Percentiles rank a stretch among this genome's conserved stretches.
Conservation (phyloP, 35 echinoderm and acorn worm genomes). For the Strongylocentrotus purpuratus region DNA sequence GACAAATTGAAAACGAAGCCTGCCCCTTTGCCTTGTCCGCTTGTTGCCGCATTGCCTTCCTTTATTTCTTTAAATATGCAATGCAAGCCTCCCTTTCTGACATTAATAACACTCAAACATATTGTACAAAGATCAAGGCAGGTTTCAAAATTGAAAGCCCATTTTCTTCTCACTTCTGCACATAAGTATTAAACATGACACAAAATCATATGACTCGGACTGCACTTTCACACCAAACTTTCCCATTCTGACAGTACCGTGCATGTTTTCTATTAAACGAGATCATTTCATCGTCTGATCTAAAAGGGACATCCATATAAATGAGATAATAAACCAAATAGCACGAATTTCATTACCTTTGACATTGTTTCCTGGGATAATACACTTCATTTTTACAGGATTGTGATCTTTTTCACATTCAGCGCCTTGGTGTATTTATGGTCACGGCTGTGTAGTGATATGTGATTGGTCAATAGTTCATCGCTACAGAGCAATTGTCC, state of each 20-base stretch:
- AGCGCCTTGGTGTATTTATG: not conserved
- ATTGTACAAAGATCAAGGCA: no score
- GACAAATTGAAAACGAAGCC: no score
- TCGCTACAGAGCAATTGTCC: not conserved
- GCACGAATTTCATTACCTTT: slow-evolving; percentile 62
- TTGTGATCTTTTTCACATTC: not conserved
- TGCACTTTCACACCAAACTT: not conserved
- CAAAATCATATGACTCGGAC: not conserved
- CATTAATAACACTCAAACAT: no score
- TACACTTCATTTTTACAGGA: slow-evolving; percentile 72
- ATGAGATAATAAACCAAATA: not conserved
- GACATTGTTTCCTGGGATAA: slow-evolving; percentile 86
- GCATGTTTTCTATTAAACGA: not conserved
- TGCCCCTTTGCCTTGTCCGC: no score
- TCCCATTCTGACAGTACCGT: not conserved
- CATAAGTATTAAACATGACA: not conserved
- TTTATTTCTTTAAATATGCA: no score
- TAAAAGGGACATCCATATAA: not conserved
- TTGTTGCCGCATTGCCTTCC: no score
- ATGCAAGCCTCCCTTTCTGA: no score
- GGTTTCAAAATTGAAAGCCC: no score
- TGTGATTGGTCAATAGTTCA: not conserved
- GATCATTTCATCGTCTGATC: no score
- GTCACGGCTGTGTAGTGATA: not conserved
- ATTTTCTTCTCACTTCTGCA: no score